A percentile compares a stretch with the other conserved stretches of the same genome.
phyloP scores from a whole-genome alignment of 37 sponge, comb jelly and placozoan species.

The Spongia lamella region DNA sequence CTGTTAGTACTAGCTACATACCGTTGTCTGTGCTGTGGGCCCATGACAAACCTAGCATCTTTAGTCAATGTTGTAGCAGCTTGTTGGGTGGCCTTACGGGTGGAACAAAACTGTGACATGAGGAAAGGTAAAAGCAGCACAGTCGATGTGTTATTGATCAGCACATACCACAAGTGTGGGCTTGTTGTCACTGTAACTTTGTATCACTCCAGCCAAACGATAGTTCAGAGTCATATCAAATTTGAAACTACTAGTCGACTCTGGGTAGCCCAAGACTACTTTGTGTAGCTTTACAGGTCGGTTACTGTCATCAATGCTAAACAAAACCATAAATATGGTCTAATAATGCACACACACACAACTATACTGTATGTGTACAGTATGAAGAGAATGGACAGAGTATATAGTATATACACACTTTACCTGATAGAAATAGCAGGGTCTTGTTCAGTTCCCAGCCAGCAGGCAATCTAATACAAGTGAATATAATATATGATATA shows the following conservation, averaged over 20 bases:
- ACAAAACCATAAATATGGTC: neutral
- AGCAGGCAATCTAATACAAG: slow-evolving; percentile 67
- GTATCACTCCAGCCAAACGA: slow-evolving; percentile 83
- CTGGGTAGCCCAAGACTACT: slow-evolving; percentile 90
- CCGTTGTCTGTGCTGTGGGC: slow-evolving; percentile 68
- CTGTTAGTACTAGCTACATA: no score
- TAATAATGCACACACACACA: no score
- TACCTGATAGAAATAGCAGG: slow-evolving; percentile 61
- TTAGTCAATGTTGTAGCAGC: slow-evolving; percentile 87
- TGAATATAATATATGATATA: neutral
- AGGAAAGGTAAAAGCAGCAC: neutral
- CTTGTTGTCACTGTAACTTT: slow-evolving; percentile 88
- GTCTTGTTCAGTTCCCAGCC: slow-evolving; percentile 78
- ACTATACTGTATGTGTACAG: no score
- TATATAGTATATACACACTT: neutral
- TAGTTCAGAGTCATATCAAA: slow-evolving; percentile 95
- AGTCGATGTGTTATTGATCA: neutral
- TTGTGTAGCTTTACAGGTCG: slow-evolving; percentile 90
- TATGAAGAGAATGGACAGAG: neutral
- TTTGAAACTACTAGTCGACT: slow-evolving; percentile 81
- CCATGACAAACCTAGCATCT: slow-evolving; percentile 90
- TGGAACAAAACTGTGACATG: slow-evolving; percentile 87
- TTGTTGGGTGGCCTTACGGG: slow-evolving; percentile 93
- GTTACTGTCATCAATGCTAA: slow-evolving; percentile 90
- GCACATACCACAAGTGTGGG: slow-evolving; percentile 85